Conservation (phyloP, 2,113 vertebrate genomes). For the Austrofundulus limnaeus region DNA sequence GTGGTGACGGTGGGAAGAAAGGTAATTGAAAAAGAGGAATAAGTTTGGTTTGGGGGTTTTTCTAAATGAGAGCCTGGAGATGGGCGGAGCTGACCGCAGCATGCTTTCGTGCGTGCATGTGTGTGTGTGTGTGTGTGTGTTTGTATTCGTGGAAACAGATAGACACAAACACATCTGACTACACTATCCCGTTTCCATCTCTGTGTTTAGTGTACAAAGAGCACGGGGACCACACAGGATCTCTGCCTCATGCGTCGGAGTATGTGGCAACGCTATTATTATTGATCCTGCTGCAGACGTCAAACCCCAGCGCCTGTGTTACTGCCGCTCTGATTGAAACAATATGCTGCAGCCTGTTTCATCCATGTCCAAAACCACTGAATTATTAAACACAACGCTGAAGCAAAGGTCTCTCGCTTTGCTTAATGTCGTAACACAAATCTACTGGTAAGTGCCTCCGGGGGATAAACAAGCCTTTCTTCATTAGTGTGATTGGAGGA, state of each 20-base stretch:
- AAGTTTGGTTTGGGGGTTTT: constrained; percentile 72
- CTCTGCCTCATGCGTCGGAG: constrained; percentile 49
- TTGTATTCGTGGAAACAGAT: constrained; percentile 60
- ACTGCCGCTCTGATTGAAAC: constrained; percentile 76
- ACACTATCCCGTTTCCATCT: constrained; percentile 56
- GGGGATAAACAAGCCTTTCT: constrained; percentile 59
- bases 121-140: constrained; percentile 46
- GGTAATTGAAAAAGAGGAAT: constrained; percentile 72
- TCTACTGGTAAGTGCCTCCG: constrained; percentile 34
- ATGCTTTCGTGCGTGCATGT: constrained; percentile 46
- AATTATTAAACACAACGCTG: constrained; percentile 74
- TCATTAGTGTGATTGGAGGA: constrained; percentile 53
- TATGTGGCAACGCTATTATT: constrained; percentile 63
- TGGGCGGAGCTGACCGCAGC: constrained; percentile 69
- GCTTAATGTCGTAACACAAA: constrained; percentile 57
- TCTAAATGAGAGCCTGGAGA: constrained; percentile 69
- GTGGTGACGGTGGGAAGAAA: constrained; percentile 64
- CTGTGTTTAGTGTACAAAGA: constrained; percentile 50
- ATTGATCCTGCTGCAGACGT: constrained; percentile 74
- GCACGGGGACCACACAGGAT: constrained; percentile 71
- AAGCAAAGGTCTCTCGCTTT: constrained; percentile 61
- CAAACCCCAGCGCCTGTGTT: constrained; percentile 68
- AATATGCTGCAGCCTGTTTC: constrained; percentile 70
- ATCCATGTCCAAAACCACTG: constrained; percentile 71
- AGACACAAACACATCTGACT: constrained; percentile 60